Conservation (phyloP, 2,113 vertebrate species). For the Acanthisitta chloris region DNA sequence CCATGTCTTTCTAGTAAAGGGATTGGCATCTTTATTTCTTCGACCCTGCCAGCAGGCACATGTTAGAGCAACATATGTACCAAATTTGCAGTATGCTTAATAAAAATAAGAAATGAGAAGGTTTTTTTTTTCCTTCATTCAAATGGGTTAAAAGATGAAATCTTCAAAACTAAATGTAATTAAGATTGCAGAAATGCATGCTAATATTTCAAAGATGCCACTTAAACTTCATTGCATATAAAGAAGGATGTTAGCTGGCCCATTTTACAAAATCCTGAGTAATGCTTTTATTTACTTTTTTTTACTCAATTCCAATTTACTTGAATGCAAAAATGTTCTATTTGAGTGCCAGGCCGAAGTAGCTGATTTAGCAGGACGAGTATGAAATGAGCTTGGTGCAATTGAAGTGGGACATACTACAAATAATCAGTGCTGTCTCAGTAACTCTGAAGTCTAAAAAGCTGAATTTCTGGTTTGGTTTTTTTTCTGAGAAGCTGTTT, state of each 20-base stretch:
- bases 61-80: slow-evolving; percentile 34
- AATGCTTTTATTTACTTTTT: not conserved
- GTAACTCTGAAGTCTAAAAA: not conserved
- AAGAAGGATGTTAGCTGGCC: not conserved
- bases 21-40: slow-evolving; percentile 38
- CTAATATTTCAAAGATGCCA: slow-evolving; percentile 25
- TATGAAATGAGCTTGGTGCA: not conserved
- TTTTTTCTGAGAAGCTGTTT: not conserved
- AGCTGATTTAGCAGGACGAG: not conserved
- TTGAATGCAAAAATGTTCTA: slow-evolving; percentile 29
- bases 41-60: not conserved
- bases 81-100: slow-evolving; percentile 33
- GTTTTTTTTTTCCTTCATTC: not conserved
- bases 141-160: slow-evolving; percentile 5
- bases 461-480: not conserved
- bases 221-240: not conserved
- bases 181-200: slow-evolving; percentile 2
- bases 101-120: slow-evolving; percentile 31
- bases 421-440: slow-evolving; percentile 7
- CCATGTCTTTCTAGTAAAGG: not conserved
- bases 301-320: not conserved
- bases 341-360: not conserved
- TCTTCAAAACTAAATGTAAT: slow-evolving; percentile 7
- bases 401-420: not conserved
- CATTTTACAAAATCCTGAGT: not conserved